Conservation (phyloP, 1,140 invertebrate species). For the Trichonephila clavipes region DNA sequence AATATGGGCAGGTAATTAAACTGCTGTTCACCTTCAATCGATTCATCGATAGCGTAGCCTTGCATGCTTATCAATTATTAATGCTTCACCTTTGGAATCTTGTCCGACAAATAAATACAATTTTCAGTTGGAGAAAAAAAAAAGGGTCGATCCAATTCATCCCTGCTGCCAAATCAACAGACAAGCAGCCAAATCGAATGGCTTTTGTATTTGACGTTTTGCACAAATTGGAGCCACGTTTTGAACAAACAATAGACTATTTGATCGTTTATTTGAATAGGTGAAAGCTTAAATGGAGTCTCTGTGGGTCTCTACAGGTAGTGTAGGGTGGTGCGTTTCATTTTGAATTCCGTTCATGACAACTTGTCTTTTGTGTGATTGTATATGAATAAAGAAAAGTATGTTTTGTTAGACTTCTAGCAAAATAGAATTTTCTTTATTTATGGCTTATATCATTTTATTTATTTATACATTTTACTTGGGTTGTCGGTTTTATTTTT, state of each 20-base stretch:
- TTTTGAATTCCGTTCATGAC: neutral
- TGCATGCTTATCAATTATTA: neutral
- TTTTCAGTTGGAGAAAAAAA: neutral
- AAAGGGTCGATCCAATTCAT: slow-evolving; percentile 24
- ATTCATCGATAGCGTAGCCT: neutral
- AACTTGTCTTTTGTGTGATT: neutral
- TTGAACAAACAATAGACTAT: slow-evolving; percentile 11
- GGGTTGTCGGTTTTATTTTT: no score
- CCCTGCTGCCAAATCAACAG: slow-evolving; percentile 16
- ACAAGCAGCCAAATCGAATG: slow-evolving; percentile 4
- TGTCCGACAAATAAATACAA: slow-evolving; percentile 28
- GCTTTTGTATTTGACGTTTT: slow-evolving; percentile 43
- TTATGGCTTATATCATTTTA: no score
- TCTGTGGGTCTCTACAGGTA: neutral
- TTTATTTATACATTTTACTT: no score
- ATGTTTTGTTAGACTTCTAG: neutral
- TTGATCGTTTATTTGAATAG: slow-evolving; percentile 31
- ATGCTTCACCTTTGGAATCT: slow-evolving; percentile 24
- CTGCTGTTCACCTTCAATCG: slow-evolving; percentile 64
- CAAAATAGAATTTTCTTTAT: no score
- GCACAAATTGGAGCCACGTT: slow-evolving; percentile 21
- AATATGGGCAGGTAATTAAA: slow-evolving; percentile 66
- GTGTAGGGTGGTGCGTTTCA: neutral
- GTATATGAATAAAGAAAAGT: neutral
- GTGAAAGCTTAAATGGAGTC: neutral